Evolutionary conservation across 2,888 invertebrate species (phyloP).

Genomic region (Temnothorax ravouxi): DNA sequence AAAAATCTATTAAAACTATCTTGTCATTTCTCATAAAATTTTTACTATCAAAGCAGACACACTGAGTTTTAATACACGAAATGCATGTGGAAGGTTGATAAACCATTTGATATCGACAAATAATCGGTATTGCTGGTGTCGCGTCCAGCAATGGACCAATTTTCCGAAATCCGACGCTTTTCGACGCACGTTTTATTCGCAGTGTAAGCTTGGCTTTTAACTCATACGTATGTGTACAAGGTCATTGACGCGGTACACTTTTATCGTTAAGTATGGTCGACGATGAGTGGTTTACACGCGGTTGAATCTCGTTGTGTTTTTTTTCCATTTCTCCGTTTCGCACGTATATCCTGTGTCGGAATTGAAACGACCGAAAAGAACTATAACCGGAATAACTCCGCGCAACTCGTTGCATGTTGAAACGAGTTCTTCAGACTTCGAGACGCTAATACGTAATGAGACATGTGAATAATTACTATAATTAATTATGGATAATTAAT

Average conservation of each 20-base stretch:
- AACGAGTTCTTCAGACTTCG: slow-evolving; percentile 13
- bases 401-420: background rate
- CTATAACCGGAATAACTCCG: slow-evolving; percentile 28
- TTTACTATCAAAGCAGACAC: background rate
- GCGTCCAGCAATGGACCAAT: slow-evolving; percentile 31
- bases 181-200: slow-evolving; percentile 70
- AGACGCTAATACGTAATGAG: slow-evolving; percentile 11
- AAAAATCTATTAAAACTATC: background rate
- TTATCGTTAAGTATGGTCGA: slow-evolving; percentile 81
- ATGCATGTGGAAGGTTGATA: background rate
- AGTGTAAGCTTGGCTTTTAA: slow-evolving; percentile 81
- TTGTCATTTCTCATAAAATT: background rate
- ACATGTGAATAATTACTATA: background rate
- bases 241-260: slow-evolving; percentile 86
- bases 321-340: slow-evolving; percentile 47
- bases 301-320: slow-evolving; percentile 65
- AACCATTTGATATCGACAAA: background rate
- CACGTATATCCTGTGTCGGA: slow-evolving; percentile 61
- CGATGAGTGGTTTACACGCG: slow-evolving; percentile 74
- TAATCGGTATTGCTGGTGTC: slow-evolving; percentile 3
- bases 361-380: slow-evolving; percentile 53
- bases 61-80: background rate
- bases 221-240: slow-evolving; percentile 81
- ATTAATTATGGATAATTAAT: slow-evolving; percentile 24
- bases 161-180: slow-evolving; percentile 66